phyloP scores from a whole-genome alignment of 2,113 vertebrate genomes.

The Microcebus murinus region DNA sequence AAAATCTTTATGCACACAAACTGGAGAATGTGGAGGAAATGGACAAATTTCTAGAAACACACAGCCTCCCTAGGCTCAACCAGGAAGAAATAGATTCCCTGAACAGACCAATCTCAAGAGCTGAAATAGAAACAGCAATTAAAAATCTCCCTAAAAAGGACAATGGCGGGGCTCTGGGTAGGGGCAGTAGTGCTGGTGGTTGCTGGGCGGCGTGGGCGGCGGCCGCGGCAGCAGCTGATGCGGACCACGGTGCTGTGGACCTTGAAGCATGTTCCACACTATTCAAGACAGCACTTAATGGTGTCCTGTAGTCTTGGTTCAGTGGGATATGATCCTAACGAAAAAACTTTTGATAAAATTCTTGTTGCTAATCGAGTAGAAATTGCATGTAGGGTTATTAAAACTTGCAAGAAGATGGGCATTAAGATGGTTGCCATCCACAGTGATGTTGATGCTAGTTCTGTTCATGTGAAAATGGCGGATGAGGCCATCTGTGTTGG shows the following conservation, averaged over 20 bases:
- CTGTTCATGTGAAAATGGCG: slow-evolving; percentile 98
- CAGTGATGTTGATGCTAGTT: too few species aligned
- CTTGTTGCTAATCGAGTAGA: too few species aligned
- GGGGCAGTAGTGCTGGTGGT: not conserved
- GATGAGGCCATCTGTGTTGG: slow-evolving; percentile 97
- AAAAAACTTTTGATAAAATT: slow-evolving; percentile 81
- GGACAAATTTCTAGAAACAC: too few species aligned
- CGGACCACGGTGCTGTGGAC: slow-evolving; percentile 1
- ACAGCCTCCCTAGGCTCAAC: too few species aligned
- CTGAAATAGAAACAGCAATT: too few species aligned
- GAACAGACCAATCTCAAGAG: too few species aligned
- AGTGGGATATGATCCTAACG: slow-evolving; percentile 82
- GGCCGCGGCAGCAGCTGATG: not conserved
- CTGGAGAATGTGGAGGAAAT: too few species aligned
- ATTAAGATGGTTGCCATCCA: too few species aligned
- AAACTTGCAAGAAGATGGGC: too few species aligned
- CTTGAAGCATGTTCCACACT: slow-evolving; percentile 72
- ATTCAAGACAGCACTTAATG: slow-evolving; percentile 84
- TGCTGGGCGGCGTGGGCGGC: not conserved
- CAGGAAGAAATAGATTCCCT: too few species aligned
- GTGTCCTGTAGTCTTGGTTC: slow-evolving; percentile 85
- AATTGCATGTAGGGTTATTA: too few species aligned
- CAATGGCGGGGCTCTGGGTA: slow-evolving; percentile 71
- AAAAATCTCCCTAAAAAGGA: slow-evolving; percentile 71
- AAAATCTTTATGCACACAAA: too few species aligned